A percentile compares a stretch with the other conserved stretches of the same genome.
phyloP scores from a whole-genome alignment of 2,888 invertebrate species.

The Ectemnius cavifrons region DNA sequence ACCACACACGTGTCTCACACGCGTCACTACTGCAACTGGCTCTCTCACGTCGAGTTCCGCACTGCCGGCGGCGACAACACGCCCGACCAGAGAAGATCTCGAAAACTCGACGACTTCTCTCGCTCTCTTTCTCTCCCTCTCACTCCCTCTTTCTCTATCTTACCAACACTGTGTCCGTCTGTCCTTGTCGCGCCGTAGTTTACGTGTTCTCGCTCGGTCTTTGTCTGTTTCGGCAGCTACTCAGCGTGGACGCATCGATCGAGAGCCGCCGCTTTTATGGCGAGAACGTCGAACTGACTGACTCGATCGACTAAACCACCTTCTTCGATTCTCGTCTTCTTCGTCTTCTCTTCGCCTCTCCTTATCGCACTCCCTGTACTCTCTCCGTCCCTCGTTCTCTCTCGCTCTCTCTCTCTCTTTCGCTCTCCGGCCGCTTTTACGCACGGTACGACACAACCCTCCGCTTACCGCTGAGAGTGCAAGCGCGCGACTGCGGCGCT shows the following conservation, averaged over 20 bases:
- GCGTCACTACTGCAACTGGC: slow-evolving; percentile 42
- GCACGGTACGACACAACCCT: slow-evolving; percentile 45
- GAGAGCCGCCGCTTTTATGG: background rate
- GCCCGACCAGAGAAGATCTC: slow-evolving; percentile 12
- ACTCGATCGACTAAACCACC: too few relatives aligned
- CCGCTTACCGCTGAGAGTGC: slow-evolving; percentile 73
- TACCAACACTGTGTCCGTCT: background rate
- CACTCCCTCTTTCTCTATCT: background rate
- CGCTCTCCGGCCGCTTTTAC: slow-evolving; percentile 29
- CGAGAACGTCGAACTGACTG: too few relatives aligned
- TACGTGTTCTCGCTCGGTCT: background rate
- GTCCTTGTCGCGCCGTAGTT: background rate
- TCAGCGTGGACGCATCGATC: slow-evolving; percentile 17
- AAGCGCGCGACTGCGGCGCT: slow-evolving; percentile 74
- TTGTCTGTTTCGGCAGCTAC: slow-evolving; percentile 12
- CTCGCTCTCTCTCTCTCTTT: background rate
- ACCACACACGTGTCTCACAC: slow-evolving; percentile 62
- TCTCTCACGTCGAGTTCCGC: background rate
- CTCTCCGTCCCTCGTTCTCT: too few relatives aligned
- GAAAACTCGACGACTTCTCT: too few relatives aligned
- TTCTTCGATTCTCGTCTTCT: too few relatives aligned
- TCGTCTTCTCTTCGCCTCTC: too few relatives aligned
- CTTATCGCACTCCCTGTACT: too few relatives aligned
- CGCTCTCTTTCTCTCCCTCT: too few relatives aligned
- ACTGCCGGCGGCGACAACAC: background rate